Evolutionary conservation across 2,888 invertebrate genomes (phyloP), one percentile per base, ranked within the genome.

Genomic region (Dastarcus helophoroides): DNA sequence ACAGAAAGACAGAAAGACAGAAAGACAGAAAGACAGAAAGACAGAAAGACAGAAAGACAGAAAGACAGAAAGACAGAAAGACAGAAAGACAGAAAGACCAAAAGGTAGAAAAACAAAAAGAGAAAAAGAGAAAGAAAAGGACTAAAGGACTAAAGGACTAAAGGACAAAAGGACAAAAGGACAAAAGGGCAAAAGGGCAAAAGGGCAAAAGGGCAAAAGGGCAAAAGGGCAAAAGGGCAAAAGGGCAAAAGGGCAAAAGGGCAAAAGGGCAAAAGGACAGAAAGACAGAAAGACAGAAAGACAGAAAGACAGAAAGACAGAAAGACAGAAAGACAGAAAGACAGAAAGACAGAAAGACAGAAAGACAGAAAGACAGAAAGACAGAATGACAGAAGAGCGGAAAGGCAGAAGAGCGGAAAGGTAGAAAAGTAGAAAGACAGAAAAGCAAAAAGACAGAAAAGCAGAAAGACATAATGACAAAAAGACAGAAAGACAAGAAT

Each of bases 331-430:
- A 6, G 19, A 29, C 19, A 33, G 30, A 33, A 5, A 29, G 19
- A 19, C 19, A 19, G 19, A 19, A 19, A 6, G 8, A 19, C 19
- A 19, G 19, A 19, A 6, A 19, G 19, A 19, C 19, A 19, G 6
- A 33, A 10, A 19, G 19, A 19, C 19, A 19, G 19, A 19, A 6
- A 19, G 19, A 19, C 25, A 29, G 33, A 33, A 8, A 33, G 31
- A 31, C 14, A 26, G 31, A 31, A n/a, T 9, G 26, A 31, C 14
- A 26, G 31, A 31, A 31, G 26, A 31, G 13, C 25, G 31, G 26
- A 8, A 26, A 19, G 26, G 26, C 8, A 31, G 31, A 31, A 8
- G 26, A 26, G 26, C 14, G 26, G 26, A 31, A 7, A 31, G 31
- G 26, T 9, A 31, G 31, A 31, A 8, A 31, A 26, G 26, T 9